phyloP scores from a whole-genome alignment of 2,113 vertebrate species.

The Rhinopomastus cyanomelas region DNA sequence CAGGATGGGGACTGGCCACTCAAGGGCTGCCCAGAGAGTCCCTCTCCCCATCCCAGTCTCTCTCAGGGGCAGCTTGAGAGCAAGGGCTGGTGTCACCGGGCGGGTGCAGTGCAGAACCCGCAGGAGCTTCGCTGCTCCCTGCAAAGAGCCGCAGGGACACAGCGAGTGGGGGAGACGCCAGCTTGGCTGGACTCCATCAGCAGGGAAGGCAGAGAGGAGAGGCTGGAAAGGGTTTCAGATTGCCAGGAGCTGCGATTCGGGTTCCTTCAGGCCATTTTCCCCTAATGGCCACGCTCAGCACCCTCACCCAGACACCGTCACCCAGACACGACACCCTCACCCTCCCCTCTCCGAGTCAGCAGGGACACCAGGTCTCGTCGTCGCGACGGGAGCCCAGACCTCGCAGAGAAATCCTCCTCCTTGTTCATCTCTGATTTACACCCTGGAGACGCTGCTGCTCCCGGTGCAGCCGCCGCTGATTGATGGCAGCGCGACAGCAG shows the following conservation, averaged over 20 bases:
- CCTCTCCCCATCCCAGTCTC: background rate
- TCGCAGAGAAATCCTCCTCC: background rate
- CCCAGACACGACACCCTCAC: background rate
- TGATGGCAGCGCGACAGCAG: background rate
- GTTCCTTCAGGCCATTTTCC: background rate
- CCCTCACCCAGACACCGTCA: background rate
- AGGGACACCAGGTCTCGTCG: background rate
- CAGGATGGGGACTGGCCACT: background rate
- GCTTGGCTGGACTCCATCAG: background rate
- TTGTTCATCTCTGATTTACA: conserved; percentile 26
- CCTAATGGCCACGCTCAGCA: background rate
- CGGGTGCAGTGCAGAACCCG: fast-evolving
- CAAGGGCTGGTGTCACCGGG: background rate
- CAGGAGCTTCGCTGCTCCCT: background rate
- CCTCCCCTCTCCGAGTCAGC: background rate
- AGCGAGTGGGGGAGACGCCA: fast-evolving
- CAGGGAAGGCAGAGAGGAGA: background rate
- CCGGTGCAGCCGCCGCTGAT: conserved; percentile 2
- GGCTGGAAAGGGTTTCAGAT: background rate
- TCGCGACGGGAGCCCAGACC: background rate
- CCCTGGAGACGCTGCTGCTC: background rate
- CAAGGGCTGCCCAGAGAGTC: background rate
- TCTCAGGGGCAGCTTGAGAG: background rate
- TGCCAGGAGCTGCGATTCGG: fast-evolving
- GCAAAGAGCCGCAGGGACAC: background rate